These are phyloP conservation scores for Philereme transversata DNA, from an alignment of 2,888 invertebrate genomes.

Conservation along the genomic window DNA sequence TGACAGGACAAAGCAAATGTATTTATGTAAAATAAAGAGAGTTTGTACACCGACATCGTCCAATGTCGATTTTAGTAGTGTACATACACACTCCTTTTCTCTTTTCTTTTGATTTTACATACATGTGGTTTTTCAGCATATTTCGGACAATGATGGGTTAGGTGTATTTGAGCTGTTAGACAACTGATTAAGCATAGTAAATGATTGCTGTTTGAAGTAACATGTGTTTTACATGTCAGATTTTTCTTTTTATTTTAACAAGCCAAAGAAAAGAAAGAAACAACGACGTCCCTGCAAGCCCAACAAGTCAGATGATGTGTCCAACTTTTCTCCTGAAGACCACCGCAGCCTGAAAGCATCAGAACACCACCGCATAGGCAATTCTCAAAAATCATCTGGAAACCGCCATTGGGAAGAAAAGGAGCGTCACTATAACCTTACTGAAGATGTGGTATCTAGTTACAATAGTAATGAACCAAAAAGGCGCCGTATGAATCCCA, in stretches of 20 bases:
- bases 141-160: too few species aligned
- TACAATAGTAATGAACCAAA: conserved; percentile 3
- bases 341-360: background rate
- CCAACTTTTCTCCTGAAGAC: background rate
- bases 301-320: conserved; percentile 3
- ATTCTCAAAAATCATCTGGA: background rate
- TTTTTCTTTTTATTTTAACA: conserved; percentile 23
- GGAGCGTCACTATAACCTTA: background rate
- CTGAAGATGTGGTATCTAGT: background rate
- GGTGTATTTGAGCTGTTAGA: too few species aligned
- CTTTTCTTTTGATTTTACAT: too few species aligned
- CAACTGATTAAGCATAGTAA: too few species aligned
- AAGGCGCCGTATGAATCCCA: conserved; percentile 5
- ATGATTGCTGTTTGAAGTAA: background rate
- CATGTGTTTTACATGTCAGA: conserved; percentile 17
- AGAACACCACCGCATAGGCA: background rate
- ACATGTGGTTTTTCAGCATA: too few species aligned
- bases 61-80: too few species aligned
- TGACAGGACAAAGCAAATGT: too few species aligned
- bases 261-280: conserved; percentile 12
- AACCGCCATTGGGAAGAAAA: background rate
- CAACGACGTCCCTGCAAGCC: background rate
- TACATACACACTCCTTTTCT: too few species aligned
- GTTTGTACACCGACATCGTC: too few species aligned
- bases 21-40: too few species aligned